These are phyloP conservation scores for Thelaira solivaga DNA, from an alignment of 2,888 invertebrate species.

Conservation along the genomic window DNA sequence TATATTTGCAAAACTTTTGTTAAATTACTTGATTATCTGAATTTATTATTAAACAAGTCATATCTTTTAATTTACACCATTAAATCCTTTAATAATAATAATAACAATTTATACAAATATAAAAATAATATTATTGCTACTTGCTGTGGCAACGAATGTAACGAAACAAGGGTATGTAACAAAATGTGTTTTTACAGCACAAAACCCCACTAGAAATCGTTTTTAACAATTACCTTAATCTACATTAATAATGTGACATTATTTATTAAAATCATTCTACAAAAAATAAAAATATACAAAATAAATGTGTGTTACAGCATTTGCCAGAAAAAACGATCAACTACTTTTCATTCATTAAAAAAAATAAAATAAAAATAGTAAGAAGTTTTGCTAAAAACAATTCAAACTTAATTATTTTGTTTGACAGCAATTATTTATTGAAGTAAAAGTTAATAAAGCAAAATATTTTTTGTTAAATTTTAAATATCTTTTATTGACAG, in stretches of 20 bases:
- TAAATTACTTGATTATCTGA: neutral
- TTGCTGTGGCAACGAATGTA: neutral
- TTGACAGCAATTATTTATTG: neutral
- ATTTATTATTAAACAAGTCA: conserved; percentile 18
- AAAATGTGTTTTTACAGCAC: neutral
- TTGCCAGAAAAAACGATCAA: neutral
- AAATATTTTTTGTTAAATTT: neutral
- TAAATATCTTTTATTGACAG: neutral
- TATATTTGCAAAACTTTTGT: neutral
- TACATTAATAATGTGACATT: conserved; percentile 55
- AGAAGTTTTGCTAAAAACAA: too few species aligned
- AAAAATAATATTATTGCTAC: conserved; percentile 29
- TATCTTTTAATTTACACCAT: conserved; percentile 51
- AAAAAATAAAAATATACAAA: neutral
- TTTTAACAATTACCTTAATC: conserved; percentile 56
- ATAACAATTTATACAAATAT: conserved; percentile 28
- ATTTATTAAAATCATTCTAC: conserved; percentile 34
- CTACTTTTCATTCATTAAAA: too few species aligned
- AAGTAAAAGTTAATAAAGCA: neutral
- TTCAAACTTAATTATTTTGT: too few species aligned
- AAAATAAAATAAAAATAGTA: too few species aligned
- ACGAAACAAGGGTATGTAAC: neutral
- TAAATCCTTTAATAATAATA: conserved; percentile 51
- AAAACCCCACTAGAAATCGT: conserved; percentile 34
- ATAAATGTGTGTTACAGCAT: neutral